These are phyloP conservation scores for Stenurella melanura DNA, from an alignment of 2,888 invertebrate genomes.

Conservation along the genomic window DNA sequence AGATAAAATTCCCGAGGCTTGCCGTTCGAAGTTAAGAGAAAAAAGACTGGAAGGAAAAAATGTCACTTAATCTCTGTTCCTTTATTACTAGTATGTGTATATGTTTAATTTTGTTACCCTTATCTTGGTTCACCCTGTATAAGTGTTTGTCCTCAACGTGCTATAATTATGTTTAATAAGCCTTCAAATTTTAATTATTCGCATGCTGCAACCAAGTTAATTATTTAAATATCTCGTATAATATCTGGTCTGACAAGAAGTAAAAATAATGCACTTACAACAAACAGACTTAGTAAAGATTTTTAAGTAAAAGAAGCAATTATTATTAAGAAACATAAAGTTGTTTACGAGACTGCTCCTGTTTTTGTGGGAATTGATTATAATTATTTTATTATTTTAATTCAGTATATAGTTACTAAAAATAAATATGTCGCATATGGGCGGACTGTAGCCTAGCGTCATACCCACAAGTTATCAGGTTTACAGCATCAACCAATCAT, in stretches of 20 bases:
- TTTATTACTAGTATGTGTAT: too few species aligned
- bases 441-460: conserved; percentile 54
- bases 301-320: conserved; percentile 9
- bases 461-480: conserved; percentile 57
- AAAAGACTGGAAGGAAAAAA: too few species aligned
- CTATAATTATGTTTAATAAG: conserved; percentile 16
- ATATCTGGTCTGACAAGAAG: background rate
- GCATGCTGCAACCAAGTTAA: background rate
- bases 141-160: background rate
- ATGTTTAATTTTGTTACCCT: too few species aligned
- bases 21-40: too few species aligned
- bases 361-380: conserved; percentile 10
- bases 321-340: conserved; percentile 20
- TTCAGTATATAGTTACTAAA: conserved; percentile 43
- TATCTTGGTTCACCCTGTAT: too few species aligned
- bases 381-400: conserved; percentile 42
- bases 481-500: conserved; percentile 56
- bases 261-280: background rate
- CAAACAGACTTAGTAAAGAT: conserved; percentile 4
- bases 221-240: background rate
- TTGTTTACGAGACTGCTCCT: background rate
- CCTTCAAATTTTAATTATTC: conserved; percentile 8
- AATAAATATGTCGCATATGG: conserved; percentile 57
- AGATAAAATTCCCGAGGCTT: too few species aligned
- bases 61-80: too few species aligned